phyloP scores from a whole-genome alignment of 2,888 invertebrate species.

The Polia nebulosa region DNA sequence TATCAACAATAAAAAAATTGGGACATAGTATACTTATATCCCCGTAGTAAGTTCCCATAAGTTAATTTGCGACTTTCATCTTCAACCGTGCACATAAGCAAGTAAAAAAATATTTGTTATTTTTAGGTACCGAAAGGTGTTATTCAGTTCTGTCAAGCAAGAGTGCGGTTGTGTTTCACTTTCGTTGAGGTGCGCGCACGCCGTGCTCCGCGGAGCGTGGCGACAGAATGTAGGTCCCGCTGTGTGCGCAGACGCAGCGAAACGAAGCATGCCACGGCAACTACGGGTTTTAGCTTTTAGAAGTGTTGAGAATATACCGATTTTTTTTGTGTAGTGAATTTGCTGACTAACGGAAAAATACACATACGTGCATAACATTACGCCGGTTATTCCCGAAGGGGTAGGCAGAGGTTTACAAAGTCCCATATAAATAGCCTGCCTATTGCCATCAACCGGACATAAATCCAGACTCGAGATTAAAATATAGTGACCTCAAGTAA shows the following conservation, averaged over 20 bases:
- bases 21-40: no score
- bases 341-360: no score
- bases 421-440: no score
- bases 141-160: constrained; percentile 35
- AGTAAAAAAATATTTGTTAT: neutral
- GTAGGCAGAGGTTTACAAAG: no score
- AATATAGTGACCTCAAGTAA: no score
- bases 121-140: neutral
- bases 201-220: constrained; percentile 60
- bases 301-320: neutral
- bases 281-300: constrained; percentile 20
- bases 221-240: constrained; percentile 58
- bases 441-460: no score
- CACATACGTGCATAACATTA: no score
- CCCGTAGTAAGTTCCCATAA: neutral
- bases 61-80: neutral
- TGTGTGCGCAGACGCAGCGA: constrained; percentile 39
- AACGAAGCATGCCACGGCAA: constrained; percentile 20
- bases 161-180: constrained; percentile 68
- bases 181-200: constrained; percentile 65
- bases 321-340: no score
- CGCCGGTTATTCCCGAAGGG: no score
- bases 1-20: no score
- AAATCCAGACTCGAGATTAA: no score
- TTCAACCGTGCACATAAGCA: neutral